Evolutionary conservation across 2,888 invertebrate genomes (phyloP).

Genomic region (Tetropium fuscum): DNA sequence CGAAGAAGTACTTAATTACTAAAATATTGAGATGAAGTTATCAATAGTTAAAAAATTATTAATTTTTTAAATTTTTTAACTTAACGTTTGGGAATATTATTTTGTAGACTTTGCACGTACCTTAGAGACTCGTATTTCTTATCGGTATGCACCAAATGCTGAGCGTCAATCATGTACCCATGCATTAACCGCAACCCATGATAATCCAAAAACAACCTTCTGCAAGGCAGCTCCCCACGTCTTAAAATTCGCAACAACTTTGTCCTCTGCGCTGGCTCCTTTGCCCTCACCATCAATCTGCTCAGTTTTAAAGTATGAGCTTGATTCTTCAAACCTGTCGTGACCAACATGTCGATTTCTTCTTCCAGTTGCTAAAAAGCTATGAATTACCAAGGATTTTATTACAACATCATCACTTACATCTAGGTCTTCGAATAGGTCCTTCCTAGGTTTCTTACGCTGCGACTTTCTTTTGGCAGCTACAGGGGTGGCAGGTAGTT

Average conservation of each 20-base stretch:
- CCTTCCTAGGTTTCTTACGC: slow-evolving; percentile 64
- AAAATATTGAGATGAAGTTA: no score
- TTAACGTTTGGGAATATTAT: no score
- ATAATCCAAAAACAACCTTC: slow-evolving; percentile 91
- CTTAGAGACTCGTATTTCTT: slow-evolving; percentile 57
- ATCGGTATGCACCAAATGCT: slow-evolving; percentile 60
- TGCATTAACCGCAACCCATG: slow-evolving; percentile 91
- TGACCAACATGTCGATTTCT: slow-evolving; percentile 84
- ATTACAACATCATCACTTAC: slow-evolving; percentile 60
- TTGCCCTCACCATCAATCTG: slow-evolving; percentile 92
- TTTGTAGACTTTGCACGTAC: no score
- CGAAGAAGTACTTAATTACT: no score
- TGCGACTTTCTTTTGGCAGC: slow-evolving; percentile 44
- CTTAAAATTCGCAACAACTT: slow-evolving; percentile 83
- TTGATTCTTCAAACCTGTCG: slow-evolving; percentile 88
- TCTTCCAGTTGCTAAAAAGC: slow-evolving; percentile 78
- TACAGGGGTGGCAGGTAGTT: slow-evolving; percentile 41
- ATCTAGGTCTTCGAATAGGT: slow-evolving; percentile 74
- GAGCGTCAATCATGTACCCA: slow-evolving; percentile 90
- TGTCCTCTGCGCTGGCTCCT: slow-evolving; percentile 81
- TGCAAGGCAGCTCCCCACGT: slow-evolving; percentile 84
- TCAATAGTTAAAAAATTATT: no score
- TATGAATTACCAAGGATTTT: not conserved
- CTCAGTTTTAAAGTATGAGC: slow-evolving; percentile 90
- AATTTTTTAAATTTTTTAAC: no score